Evolutionary conservation across 2,888 invertebrate genomes (phyloP).

Genomic region (Philereme vetulata): DNA sequence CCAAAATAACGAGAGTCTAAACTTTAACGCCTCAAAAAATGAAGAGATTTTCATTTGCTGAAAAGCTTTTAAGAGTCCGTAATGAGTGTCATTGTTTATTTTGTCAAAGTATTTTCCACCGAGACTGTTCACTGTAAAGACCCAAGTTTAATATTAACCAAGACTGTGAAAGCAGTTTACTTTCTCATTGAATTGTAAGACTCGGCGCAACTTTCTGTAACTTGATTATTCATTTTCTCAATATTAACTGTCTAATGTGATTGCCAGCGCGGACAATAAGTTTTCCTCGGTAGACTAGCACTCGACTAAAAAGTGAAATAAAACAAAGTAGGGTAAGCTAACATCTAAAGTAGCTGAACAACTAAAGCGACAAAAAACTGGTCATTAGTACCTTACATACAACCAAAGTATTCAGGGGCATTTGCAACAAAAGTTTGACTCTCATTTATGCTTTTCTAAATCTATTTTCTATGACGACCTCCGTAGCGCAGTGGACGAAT

Average conservation of each 20-base stretch:
- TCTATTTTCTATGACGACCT: no score
- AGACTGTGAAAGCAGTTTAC: slow-evolving; percentile 23
- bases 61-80: slow-evolving; percentile 11
- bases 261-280: slow-evolving; percentile 6
- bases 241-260: slow-evolving; percentile 17
- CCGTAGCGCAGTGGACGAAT: no score
- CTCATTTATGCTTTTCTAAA: no score
- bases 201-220: slow-evolving; percentile 15
- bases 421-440: no score
- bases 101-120: slow-evolving; percentile 16
- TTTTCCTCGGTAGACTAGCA: slow-evolving; percentile 12
- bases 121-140: slow-evolving; percentile 21
- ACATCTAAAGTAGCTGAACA: slow-evolving; percentile 6
- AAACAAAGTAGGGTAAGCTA: not conserved
- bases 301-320: slow-evolving; percentile 6
- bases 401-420: no score
- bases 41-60: slow-evolving; percentile 3
- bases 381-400: not conserved
- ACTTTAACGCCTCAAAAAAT: not conserved
- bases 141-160: slow-evolving; percentile 24
- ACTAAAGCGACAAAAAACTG: not conserved
- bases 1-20: no score
- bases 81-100: slow-evolving; percentile 23
- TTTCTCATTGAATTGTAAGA: slow-evolving; percentile 25
- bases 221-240: slow-evolving; percentile 20